Evolutionary conservation across 1,140 invertebrate genomes (phyloP).

Genomic region (Drosophila azteca): DNA sequence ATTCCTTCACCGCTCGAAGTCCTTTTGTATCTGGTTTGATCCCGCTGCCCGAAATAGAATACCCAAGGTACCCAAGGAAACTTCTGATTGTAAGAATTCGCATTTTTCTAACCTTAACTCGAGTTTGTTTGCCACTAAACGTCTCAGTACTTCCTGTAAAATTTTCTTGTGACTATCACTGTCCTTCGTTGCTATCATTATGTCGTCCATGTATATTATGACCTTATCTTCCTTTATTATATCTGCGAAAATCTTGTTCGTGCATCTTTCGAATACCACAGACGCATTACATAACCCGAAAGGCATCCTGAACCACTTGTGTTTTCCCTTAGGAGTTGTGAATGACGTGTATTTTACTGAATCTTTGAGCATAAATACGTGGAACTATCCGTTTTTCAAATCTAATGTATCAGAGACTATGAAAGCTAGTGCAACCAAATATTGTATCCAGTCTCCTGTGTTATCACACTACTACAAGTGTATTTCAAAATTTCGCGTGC

Average conservation of each 20-base stretch:
- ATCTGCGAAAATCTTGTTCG: constrained; percentile 6
- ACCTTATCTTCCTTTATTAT: constrained; percentile 5
- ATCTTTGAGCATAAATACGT: too few species aligned
- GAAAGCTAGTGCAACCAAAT: too few species aligned
- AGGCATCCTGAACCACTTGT: neutral
- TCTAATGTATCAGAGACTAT: too few species aligned
- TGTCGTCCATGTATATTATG: constrained; percentile 26
- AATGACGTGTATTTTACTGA: too few species aligned
- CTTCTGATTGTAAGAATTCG: neutral
- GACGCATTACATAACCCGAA: neutral
- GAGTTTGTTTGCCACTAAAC: neutral
- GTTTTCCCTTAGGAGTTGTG: too few species aligned
- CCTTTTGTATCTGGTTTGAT: neutral
- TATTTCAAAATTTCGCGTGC: too few species aligned
- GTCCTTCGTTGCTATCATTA: constrained; percentile 13
- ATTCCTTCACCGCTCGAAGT: neutral
- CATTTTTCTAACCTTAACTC: neutral
- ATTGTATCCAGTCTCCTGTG: too few species aligned
- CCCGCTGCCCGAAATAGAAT: neutral
- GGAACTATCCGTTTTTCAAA: too few species aligned
- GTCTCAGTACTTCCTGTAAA: neutral
- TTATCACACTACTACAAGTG: too few species aligned
- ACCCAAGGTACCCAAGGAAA: neutral
- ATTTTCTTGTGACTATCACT: neutral
- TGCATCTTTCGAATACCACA: constrained; percentile 5